phyloP scores from a whole-genome alignment of 2,888 invertebrate genomes.

The Xanthorhoe spadicearia region DNA sequence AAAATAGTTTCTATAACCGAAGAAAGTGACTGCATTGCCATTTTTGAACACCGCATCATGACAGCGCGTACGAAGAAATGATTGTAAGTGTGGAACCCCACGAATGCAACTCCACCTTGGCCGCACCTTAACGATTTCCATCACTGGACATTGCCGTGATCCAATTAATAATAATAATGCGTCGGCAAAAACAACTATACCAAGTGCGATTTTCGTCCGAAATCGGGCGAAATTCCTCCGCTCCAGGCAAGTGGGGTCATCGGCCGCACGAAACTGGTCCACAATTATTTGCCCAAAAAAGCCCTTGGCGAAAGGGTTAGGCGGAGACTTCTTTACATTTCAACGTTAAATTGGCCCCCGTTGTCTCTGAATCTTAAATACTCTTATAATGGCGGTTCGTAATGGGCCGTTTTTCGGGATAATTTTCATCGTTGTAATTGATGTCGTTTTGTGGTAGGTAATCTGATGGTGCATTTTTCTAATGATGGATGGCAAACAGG shows the following conservation, averaged over 20 bases:
- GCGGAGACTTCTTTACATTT: constrained; percentile 57
- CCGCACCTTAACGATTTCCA: constrained; percentile 65
- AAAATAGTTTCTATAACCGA: too few species aligned
- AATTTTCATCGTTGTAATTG: constrained; percentile 4
- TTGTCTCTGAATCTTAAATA: constrained; percentile 31
- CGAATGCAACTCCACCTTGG: constrained; percentile 47
- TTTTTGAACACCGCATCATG: not conserved
- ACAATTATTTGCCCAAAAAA: constrained; percentile 76
- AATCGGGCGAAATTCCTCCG: constrained; percentile 76
- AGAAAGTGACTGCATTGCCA: too few species aligned
- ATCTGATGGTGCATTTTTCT: not conserved
- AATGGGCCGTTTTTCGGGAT: constrained; percentile 16
- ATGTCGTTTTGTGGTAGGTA: constrained; percentile 3
- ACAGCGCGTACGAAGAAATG: not conserved
- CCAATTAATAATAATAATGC: constrained; percentile 82
- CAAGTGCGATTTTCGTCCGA: constrained; percentile 77
- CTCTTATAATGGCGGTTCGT: constrained; percentile 12
- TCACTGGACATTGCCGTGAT: constrained; percentile 69
- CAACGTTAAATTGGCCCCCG: constrained; percentile 43
- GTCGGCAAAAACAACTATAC: constrained; percentile 75
- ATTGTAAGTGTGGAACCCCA: constrained; percentile 49
- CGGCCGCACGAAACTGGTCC: constrained; percentile 67
- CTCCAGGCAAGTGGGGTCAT: constrained; percentile 61
- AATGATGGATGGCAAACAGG: constrained; percentile 5
- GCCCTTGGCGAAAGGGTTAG: constrained; percentile 63